phyloP scores from a whole-genome alignment of 2,797 vertebrate genomes.

The Cercopithecus mitis region DNA sequence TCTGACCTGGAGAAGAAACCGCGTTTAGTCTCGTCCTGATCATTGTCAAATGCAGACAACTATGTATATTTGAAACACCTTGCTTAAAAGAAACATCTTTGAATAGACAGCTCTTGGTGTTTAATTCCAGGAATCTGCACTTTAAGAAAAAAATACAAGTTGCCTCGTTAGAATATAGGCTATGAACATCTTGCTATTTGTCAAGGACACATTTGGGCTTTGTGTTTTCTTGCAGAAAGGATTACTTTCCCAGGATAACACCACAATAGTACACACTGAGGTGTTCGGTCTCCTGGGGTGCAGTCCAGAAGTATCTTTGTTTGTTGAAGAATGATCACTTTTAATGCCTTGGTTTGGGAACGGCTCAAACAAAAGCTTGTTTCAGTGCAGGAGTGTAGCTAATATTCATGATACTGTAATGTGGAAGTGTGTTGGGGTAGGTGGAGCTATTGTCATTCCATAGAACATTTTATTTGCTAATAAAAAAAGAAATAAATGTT shows the following conservation, averaged over 20 bases:
- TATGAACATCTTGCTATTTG: not conserved
- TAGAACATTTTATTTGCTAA: constrained; percentile 75
- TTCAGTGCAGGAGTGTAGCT: not conserved
- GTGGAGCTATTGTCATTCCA: constrained; percentile 45
- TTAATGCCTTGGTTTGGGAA: constrained; percentile 34
- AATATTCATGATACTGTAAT: not conserved
- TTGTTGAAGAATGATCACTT: constrained; percentile 46
- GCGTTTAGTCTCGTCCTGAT: not conserved
- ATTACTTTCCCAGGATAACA: not conserved
- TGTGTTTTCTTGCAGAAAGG: constrained; percentile 1
- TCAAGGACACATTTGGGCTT: constrained; percentile 45
- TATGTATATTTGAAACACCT: not conserved
- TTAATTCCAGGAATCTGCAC: not conserved
- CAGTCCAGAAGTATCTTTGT: constrained; percentile 57
- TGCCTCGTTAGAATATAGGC: not conserved
- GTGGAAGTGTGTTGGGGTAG: not conserved
- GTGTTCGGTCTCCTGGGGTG: constrained; percentile 6
- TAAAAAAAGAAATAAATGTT: constrained; percentile 68
- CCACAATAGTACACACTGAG: constrained; percentile 25
- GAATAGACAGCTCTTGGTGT: not conserved
- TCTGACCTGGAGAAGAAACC: not conserved
- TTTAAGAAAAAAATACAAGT: not conserved
- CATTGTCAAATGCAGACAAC: not conserved
- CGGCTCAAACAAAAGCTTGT: constrained; percentile 30
- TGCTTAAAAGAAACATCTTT: not conserved